Conservation (phyloP, 2,888 invertebrate genomes). For the Therioaphis trifolii region DNA sequence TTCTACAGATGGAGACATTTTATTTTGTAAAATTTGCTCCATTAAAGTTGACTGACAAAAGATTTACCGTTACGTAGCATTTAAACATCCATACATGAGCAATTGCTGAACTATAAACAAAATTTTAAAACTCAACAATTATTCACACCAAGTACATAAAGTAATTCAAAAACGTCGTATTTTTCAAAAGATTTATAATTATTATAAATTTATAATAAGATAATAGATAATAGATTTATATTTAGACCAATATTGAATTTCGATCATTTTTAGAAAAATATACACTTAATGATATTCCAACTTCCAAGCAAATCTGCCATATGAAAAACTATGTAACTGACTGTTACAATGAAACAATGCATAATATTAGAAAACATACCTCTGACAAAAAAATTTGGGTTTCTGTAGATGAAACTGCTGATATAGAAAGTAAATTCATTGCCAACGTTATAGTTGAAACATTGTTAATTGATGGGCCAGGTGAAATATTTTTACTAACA, state of each 20-base stretch:
- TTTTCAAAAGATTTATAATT: not conserved
- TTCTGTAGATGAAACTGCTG: not conserved
- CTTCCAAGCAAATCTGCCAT: not conserved
- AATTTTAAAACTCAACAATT: not conserved
- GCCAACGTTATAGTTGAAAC: not conserved
- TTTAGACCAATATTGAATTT: too few relatives aligned
- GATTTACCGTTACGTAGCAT: not conserved
- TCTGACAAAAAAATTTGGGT: not conserved
- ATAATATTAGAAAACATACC: not conserved
- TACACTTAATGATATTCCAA: not conserved
- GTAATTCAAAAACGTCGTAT: not conserved
- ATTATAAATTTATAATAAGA: not conserved
- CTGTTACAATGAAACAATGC: not conserved
- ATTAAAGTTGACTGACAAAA: not conserved
- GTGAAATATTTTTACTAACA: conserved; percentile 13
- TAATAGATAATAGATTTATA: not conserved
- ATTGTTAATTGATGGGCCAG: not conserved
- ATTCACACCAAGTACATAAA: not conserved
- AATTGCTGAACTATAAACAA: not conserved
- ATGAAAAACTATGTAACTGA: not conserved
- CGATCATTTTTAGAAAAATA: not conserved
- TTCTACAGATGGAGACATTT: too few relatives aligned
- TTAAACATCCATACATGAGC: not conserved
- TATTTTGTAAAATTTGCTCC: conserved; percentile 7
- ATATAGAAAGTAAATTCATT: not conserved